Base-by-base conservation (phyloP, 1,140 invertebrate genomes). In the Polypedilum pembai region DNA sequence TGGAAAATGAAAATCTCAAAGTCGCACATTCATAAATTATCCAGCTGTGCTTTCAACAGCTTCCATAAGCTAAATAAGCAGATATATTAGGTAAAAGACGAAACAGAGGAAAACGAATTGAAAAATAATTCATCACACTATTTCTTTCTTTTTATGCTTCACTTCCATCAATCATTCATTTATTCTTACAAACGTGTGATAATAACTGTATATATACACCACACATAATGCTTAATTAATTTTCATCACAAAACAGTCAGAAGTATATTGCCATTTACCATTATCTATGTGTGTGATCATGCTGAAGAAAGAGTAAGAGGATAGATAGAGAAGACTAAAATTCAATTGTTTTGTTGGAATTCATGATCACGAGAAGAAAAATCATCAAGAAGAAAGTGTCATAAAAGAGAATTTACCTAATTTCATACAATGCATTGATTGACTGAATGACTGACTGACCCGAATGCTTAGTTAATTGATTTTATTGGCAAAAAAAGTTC, bases 21-120 rank as follows among this genome's bases (percentile, higher is more conserved):
- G 45, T 56, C 45, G 15, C 45, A 56, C 45, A 56, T 56, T 56
- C 45, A 56, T 56, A 56, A 56, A 56, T 56, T 56, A 56, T 56
- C 45, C 45, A 56, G n/a, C 45, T 56, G 45, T n/a, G 45, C 45
- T 56, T 56, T 56, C 45, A 56, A 56, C 45, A 56, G 45, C 45
- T 56, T 56, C 45, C 45, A 56, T 56, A 8, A n/a, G n/a, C 45
- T 56, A 12, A 56, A 56, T 56, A n/a, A 56, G 45, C 12, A 56
- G 12, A n/a, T 4, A 56, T 56, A 33, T 33, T 33, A 33, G 24
- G 4, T 56, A 56, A 56, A 56, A 56, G n/a, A 56, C 12, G 45
- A 12, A n/a, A 56, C 12, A 56, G n/a, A 56, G n/a, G 15, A n/a
- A n/a, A 56, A 56, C 12, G n/a, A n/a, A 56, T 56, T 56, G 45